Evolutionary conservation across 2,888 invertebrate species (phyloP), one percentile per base, ranked within the genome.

Genomic region (Macrophya annulata): DNA sequence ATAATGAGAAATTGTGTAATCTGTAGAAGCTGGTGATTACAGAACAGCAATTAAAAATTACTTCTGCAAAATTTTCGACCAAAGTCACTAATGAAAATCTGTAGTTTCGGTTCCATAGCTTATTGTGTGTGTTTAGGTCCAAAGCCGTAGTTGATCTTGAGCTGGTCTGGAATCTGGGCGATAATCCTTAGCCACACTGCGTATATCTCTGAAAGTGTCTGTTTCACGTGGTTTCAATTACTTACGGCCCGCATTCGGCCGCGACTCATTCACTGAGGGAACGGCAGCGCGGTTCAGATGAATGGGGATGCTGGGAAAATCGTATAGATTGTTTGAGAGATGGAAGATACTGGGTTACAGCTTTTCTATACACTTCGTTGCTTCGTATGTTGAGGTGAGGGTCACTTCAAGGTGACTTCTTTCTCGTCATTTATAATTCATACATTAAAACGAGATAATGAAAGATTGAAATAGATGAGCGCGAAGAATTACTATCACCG

Each of bases 161-260:
- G 40, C 8, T 62, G 37, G 55, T 77, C 31, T 17, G 40, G 65
- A 8, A 21, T 40, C 62, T 81, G 62, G 43, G 55, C 37, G 77
- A 81, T 81, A 43, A 40, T 83, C 65, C 48, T 25, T 17, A 43
- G 83, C 48, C 45, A 83, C 83, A 83, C 83, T 48, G 83, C 83
- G 83, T 83, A 83, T 71, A 82, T 85, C 81, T 82, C 79, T 25
- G 82, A 9, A 72, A 85, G 68, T 85, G 85, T 82, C 85, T 82
- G 85, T 85, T 85, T 85, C 85, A 85, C 85, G 74, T 86, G 85
- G 86, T 87, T 89, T 88, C 87, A 90, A 90, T 90, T 88, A 89
- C 90, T 90, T 90, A 90, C 88, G 87, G 85, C 90, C 90, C 90
- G 90, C 89, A 90, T 90, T 84, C 86, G 83, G 71, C 72, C 68